phyloP scores from a whole-genome alignment of 1,140 invertebrate species.

The Sminthurinus signatus region DNA sequence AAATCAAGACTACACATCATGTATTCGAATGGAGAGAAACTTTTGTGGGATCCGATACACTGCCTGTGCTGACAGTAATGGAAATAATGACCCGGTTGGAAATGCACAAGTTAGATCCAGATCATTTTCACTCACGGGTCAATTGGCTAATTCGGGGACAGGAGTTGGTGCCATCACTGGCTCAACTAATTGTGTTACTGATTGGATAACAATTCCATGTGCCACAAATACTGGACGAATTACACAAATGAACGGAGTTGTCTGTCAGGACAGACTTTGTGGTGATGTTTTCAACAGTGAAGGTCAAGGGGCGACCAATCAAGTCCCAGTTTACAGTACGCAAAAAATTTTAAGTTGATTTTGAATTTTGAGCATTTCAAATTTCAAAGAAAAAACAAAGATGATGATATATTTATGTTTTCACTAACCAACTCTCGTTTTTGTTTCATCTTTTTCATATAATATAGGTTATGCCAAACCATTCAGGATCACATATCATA shows the following conservation, averaged over 20 bases:
- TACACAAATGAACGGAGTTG: constrained; percentile 30
- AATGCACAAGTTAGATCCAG: constrained; percentile 21
- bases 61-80: constrained; percentile 56
- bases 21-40: constrained; percentile 73
- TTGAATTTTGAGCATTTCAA: neutral
- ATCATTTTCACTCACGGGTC: constrained; percentile 65
- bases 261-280: constrained; percentile 64
- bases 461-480: constrained; percentile 67
- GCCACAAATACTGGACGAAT: constrained; percentile 58
- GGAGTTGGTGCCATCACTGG: constrained; percentile 49
- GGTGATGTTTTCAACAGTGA: constrained; percentile 64
- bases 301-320: constrained; percentile 47
- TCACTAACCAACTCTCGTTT: no score
- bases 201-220: constrained; percentile 72
- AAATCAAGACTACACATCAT: constrained; percentile 82
- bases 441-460: no score
- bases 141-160: constrained; percentile 47
- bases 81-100: neutral
- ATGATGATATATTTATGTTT: no score
- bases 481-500: constrained; percentile 68
- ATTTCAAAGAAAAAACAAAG: neutral
- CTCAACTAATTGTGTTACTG: constrained; percentile 52
- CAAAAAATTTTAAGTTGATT: no score
- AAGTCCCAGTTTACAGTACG: constrained; percentile 60
- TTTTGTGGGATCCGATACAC: constrained; percentile 82